Percentiles rank a stretch among this genome's conserved stretches.
Conservation (phyloP, 2,888 invertebrate species). For the Scaptomyza tumidula region DNA sequence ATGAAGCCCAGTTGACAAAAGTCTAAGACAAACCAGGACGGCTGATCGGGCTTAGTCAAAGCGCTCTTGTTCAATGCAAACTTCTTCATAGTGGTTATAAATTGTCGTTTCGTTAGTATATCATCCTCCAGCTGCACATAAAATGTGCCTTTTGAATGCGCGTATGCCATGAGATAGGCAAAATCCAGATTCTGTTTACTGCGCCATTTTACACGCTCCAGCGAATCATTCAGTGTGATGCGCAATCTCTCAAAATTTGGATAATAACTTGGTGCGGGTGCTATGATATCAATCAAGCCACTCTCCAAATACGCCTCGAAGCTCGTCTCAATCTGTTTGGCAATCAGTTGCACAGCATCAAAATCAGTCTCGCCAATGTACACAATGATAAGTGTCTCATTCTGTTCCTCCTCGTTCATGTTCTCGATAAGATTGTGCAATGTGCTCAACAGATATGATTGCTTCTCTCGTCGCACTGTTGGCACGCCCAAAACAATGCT, state of each 20-base stretch:
- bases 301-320: constrained; percentile 90
- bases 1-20: constrained; percentile 98
- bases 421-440: constrained; percentile 92
- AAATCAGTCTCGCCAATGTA: constrained; percentile 94
- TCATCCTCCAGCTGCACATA: constrained; percentile 98
- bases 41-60: constrained; percentile 85
- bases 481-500: constrained; percentile 94
- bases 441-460: constrained; percentile 93
- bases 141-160: constrained; percentile 92
- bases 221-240: constrained; percentile 93
- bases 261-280: constrained; percentile 94
- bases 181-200: constrained; percentile 98
- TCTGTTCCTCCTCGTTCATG: constrained; percentile 89
- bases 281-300: constrained; percentile 94
- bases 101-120: constrained; percentile 93
- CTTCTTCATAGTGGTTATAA: constrained; percentile 93
- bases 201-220: constrained; percentile 94
- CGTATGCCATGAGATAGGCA: constrained; percentile 97
- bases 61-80: constrained; percentile 92
- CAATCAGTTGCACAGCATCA: constrained; percentile 90
- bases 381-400: constrained; percentile 93
- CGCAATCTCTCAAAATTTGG: constrained; percentile 92
- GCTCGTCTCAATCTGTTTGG: constrained; percentile 90
- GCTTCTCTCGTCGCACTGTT: constrained; percentile 94
- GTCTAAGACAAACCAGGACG: constrained; percentile 95